Evolutionary conservation across 2,113 vertebrate genomes (phyloP).

Genomic region (Rhea americana): DNA sequence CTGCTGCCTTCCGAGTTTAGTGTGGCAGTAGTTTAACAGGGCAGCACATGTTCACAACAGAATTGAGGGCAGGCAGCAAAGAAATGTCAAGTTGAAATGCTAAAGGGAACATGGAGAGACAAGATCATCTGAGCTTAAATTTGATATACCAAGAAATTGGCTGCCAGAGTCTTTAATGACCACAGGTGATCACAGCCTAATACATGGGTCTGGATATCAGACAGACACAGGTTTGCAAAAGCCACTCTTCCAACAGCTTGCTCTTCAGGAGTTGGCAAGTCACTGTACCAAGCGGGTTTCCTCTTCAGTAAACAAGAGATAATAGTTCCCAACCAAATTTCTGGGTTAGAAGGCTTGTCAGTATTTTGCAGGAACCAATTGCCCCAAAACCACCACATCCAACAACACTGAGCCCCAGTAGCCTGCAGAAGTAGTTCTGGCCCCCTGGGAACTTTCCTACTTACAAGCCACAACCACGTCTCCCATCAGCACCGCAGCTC

Average conservation of each 20-base stretch:
- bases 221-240: neutral
- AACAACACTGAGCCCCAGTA: neutral
- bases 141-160: neutral
- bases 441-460: neutral
- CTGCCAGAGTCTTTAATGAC: neutral
- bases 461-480: neutral
- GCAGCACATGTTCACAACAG: neutral
- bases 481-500: neutral
- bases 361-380: constrained; percentile 37
- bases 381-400: neutral
- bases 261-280: neutral
- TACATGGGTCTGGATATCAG: neutral
- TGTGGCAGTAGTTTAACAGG: neutral
- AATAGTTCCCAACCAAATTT: neutral
- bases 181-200: neutral
- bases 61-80: neutral
- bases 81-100: neutral
- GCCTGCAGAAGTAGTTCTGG: neutral
- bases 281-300: too few species aligned
- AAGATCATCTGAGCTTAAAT: neutral
- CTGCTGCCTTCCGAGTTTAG: neutral
- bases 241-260: constrained; percentile 12
- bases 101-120: neutral
- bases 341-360: neutral
- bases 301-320: neutral